Evolutionary conservation across 1,140 invertebrate genomes (phyloP), one percentile per base, ranked within the genome.

Genomic region (Eumaeus atala): DNA sequence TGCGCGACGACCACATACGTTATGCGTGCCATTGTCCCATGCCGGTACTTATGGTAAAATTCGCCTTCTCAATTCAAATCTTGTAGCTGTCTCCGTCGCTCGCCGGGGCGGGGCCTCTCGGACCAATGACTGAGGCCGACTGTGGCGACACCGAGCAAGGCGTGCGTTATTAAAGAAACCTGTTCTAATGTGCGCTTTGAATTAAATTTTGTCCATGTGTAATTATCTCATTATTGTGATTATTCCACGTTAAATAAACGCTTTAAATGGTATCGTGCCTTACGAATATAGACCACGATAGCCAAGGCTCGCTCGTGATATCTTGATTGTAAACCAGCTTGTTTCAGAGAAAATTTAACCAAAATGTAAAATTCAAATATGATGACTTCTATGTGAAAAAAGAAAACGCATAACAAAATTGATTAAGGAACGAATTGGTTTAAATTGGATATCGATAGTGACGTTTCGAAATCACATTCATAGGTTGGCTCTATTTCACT

Each of bases 101-200:
- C 80, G 72, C 68, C 77, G 85, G 87, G 85, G 82, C 83, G 80
- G 80, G 84, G 62, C 82, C 72, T 66, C 70, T 69, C 70, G 73
- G 67, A 77, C 87, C 84, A 88, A 87, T 87, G 76, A 78, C 76
- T 60, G 73, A 73, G 73, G 68, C 69, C 70, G 77, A 74, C 69
- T 73, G 69, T 72, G 70, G 79, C 81, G 83, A 86, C 80, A 77
- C 76, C 80, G 84, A 79, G 83, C 76, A 86, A 87, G 84, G 87
- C 83, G 83, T 83, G 77, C 74, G 84, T 83, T 85, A 81, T 85
- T 85, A 84, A 87, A 87, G 83, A 87, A 87, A 87, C 82, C 83
- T 85, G 83, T 87, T 87, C 83, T 84, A 85, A 87, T 85, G 81
- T 87, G 74, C 78, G 81, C 76, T 80, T 87, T 87, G 86, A 88